Evolutionary conservation across 2,888 invertebrate species (phyloP), one percentile per base, ranked within the genome.

Genomic region (Drosophila tripunctata): DNA sequence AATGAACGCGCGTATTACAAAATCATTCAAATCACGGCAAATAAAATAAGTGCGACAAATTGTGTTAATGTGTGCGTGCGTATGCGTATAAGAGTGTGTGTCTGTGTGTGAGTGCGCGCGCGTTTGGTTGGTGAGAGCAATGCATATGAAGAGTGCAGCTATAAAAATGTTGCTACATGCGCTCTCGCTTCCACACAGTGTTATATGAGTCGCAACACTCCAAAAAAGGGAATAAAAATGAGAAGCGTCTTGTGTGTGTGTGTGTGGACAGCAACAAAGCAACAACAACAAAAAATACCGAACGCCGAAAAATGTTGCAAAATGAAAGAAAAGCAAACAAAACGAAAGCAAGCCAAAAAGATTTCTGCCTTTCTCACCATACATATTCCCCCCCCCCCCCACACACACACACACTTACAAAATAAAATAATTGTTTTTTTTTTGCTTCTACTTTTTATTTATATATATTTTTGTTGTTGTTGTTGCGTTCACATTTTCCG

Each of bases 221-320:
- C 90, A 91, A 90, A 90, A 90, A 91, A 90, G 90, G 90, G 90
- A 91, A 91, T 90, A 89, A 90, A 90, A 89, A 88, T 84, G 87
- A 80, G 87, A 79, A 87, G 78, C 82, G 67, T 84, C 83, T 80
- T 78, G n/a, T n/a, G n/a, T n/a, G n/a, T n/a, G n/a, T n/a, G n/a
- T n/a, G n/a, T n/a, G n/a, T n/a, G 58, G 38, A 58, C 51, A 52
- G 27, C 52, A 58, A 75, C 82, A 78, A 74, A n/a, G n/a, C n/a
- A n/a, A n/a, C n/a, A n/a, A n/a, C n/a, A n/a, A n/a, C n/a, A n/a
- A 77, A 77, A 61, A 60, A 78, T 58, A 78, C 58, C 85, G 62
- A 81, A 78, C 68, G 86, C 86, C 85, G 85, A 75, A 81, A 74
- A 78, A 79, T 87, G 77, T 88, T 83, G 85, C 88, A 79, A 82